A percentile compares a stretch with the other conserved stretches of the same genome.
Evolutionary conservation across 1,140 invertebrate species (phyloP).

Genomic region (Rhysida immarginata): DNA sequence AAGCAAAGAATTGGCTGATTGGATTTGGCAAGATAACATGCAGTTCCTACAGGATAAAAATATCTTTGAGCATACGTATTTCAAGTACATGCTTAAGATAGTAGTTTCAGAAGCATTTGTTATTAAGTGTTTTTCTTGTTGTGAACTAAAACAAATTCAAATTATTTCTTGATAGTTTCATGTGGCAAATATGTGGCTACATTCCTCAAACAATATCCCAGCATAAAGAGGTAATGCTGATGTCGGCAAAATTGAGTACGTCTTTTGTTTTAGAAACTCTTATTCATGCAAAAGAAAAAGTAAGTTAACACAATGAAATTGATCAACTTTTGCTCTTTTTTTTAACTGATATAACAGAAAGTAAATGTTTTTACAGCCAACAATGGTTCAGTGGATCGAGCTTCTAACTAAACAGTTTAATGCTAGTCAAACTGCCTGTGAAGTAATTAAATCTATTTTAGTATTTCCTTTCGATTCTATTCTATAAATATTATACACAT

Average conservation of each 20-base stretch:
- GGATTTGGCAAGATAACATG: constrained; percentile 93
- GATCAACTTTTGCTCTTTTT: too few species aligned
- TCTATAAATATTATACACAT: not conserved
- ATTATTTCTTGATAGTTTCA: constrained; percentile 49
- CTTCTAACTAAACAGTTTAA: constrained; percentile 87
- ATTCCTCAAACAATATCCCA: constrained; percentile 73
- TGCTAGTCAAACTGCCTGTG: constrained; percentile 70
- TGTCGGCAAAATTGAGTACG: constrained; percentile 72
- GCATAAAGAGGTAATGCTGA: constrained; percentile 55
- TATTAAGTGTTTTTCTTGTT: not conserved
- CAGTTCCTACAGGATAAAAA: constrained; percentile 88
- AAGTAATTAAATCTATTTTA: constrained; percentile 27
- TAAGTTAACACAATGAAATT: constrained; percentile 22
- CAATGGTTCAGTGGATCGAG: constrained; percentile 93
- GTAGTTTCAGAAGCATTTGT: too few species aligned
- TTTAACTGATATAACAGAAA: too few species aligned
- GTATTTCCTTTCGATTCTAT: not conserved
- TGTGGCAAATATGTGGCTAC: constrained; percentile 88
- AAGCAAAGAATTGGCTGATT: constrained; percentile 64
- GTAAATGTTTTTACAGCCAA: constrained; percentile 49
- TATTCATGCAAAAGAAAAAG: constrained; percentile 92
- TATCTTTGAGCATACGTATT: constrained; percentile 89
- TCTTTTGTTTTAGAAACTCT: constrained; percentile 92
- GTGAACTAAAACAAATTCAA: not conserved
- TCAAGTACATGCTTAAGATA: constrained; percentile 68